A percentile compares a stretch with the other conserved stretches of the same genome.
These are phyloP conservation scores for Drosophila seclusa DNA, from an alignment of 2,888 invertebrate species.

Conservation along the genomic window DNA sequence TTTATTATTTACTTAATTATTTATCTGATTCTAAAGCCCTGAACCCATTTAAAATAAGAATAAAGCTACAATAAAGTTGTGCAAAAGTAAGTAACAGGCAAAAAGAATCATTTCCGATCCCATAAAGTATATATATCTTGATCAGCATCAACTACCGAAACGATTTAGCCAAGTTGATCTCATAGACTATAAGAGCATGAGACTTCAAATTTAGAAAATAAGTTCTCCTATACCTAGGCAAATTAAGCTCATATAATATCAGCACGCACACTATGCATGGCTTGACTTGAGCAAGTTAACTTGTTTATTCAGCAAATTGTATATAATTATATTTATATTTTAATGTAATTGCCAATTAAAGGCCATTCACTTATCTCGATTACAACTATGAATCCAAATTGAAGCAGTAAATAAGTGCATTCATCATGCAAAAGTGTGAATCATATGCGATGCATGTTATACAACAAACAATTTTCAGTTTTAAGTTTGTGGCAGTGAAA, in stretches of 20 bases:
- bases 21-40: not conserved
- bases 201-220: not conserved
- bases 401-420: slow-evolving; percentile 21
- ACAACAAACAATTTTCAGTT: slow-evolving; percentile 30
- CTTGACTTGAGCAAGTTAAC: not conserved
- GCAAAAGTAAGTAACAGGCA: not conserved
- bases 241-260: not conserved
- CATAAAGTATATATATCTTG: too few relatives aligned
- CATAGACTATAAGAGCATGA: too few relatives aligned
- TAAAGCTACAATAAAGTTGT: not conserved
- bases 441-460: slow-evolving; percentile 30
- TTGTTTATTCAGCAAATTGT: not conserved
- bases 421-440: slow-evolving; percentile 21
- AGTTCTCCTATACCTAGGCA: not conserved
- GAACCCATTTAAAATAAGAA: not conserved
- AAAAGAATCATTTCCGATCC: too few relatives aligned
- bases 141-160: too few relatives aligned
- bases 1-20: not conserved
- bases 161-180: too few relatives aligned
- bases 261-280: not conserved
- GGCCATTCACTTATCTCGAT: not conserved
- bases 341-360: not conserved
- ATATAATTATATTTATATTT: not conserved
- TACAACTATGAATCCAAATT: not conserved
- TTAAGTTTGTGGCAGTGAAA: slow-evolving; percentile 15